Conservation (phyloP, 2,888 invertebrate species). For the Eretmocerus hayati region DNA sequence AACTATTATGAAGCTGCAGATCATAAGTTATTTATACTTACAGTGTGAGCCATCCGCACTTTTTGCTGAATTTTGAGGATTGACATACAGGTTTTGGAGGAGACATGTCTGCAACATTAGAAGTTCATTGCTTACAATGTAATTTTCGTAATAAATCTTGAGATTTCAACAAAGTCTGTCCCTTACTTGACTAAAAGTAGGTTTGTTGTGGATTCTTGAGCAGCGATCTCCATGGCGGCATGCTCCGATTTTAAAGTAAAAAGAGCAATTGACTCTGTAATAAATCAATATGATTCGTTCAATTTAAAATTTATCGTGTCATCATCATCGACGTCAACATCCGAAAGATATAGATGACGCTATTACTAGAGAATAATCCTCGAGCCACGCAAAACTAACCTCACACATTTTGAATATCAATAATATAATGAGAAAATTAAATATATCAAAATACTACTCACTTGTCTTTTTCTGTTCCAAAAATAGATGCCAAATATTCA, state of each 20-base stretch:
- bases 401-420: too few species aligned
- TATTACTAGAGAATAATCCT: too few species aligned
- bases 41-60: conserved; percentile 94
- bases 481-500: conserved; percentile 96
- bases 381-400: too few species aligned
- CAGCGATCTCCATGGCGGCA: conserved; percentile 98
- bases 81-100: conserved; percentile 95
- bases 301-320: too few species aligned
- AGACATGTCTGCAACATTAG: conserved; percentile 94
- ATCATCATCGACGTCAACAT: too few species aligned
- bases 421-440: not conserved
- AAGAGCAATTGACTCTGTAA: conserved; percentile 96
- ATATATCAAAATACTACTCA: conserved; percentile 50
- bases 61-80: conserved; percentile 96
- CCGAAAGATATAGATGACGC: too few species aligned
- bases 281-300: conserved; percentile 8
- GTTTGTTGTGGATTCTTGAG: conserved; percentile 97
- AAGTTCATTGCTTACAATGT: too few species aligned
- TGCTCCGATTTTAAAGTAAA: conserved; percentile 99
- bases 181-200: conserved; percentile 97
- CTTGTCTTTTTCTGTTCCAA: conserved; percentile 98
- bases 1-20: too few species aligned
- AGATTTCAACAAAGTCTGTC: too few species aligned
- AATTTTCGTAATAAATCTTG: too few species aligned
- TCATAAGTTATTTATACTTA: too few species aligned